A percentile compares a stretch with the other conserved stretches of the same genome.
phyloP scores from a whole-genome alignment of 1,140 invertebrate genomes.

The Bilobella aurantiaca region DNA sequence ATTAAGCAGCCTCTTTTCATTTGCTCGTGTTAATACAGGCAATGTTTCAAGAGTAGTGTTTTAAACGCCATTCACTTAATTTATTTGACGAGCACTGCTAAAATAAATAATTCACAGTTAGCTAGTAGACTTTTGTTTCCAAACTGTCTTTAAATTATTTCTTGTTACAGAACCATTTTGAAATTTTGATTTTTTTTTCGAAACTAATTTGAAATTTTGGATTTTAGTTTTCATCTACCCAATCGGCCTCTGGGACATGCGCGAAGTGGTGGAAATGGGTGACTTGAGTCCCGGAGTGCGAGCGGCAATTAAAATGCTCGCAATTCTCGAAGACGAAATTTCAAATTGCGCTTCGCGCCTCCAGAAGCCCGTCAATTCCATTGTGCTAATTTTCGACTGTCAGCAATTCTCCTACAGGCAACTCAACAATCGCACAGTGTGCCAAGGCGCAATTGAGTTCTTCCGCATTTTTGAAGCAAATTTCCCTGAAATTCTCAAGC shows the following conservation, averaged over 20 bases:
- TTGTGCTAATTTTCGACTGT: not conserved
- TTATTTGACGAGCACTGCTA: no score
- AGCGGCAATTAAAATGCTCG: not conserved
- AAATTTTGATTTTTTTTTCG: no score
- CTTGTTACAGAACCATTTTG: no score
- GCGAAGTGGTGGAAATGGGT: not conserved
- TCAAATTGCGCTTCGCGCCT: not conserved
- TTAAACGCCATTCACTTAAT: no score
- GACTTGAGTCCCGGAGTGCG: not conserved
- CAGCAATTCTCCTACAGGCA: not conserved
- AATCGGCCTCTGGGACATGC: not conserved
- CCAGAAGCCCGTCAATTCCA: not conserved
- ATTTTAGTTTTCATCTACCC: not conserved
- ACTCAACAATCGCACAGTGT: not conserved
- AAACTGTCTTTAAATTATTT: no score
- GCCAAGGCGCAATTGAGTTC: not conserved
- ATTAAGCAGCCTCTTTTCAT: no score
- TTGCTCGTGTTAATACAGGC: no score
- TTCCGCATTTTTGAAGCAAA: constrained; percentile 9
- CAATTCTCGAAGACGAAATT: not conserved
- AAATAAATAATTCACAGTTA: no score
- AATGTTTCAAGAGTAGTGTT: no score
- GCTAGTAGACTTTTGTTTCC: no score
- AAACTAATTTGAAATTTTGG: not conserved
- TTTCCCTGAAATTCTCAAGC: constrained; percentile 11